Conservation (phyloP, 2,797 vertebrate species). For the Varecia variegata region DNA sequence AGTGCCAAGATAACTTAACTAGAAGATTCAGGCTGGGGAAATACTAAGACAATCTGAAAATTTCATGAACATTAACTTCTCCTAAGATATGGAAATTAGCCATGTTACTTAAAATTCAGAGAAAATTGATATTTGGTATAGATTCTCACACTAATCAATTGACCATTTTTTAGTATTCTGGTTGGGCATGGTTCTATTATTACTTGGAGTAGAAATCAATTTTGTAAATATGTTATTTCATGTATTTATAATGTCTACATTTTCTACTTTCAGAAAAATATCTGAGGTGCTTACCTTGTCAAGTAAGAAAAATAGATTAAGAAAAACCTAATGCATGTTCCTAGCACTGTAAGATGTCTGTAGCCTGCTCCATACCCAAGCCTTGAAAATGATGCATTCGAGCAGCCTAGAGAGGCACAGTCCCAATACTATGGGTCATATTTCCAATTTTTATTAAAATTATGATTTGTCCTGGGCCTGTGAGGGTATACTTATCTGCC, state of each 20-base stretch:
- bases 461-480: conserved; percentile 68
- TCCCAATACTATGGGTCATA: conserved; percentile 56
- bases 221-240: conserved; percentile 59
- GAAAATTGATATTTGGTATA: conserved; percentile 18
- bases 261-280: conserved; percentile 51
- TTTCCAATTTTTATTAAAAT: conserved; percentile 73
- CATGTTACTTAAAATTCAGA: conserved; percentile 45
- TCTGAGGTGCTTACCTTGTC: conserved; percentile 30
- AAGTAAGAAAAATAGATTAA: conserved; percentile 57
- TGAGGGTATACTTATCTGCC: conserved; percentile 56
- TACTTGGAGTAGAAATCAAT: conserved; percentile 32
- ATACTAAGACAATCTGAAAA: conserved; percentile 7
- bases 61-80: background rate
- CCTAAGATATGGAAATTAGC: background rate
- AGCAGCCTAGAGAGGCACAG: conserved; percentile 43
- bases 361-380: background rate
- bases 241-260: conserved; percentile 33
- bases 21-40: background rate
- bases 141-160: background rate
- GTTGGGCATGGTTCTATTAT: background rate
- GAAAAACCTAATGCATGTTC: conserved; percentile 35
- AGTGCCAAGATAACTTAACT: background rate
- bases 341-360: conserved; percentile 26
- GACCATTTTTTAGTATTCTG: conserved; percentile 6
- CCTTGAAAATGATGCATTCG: conserved; percentile 63